Base-by-base conservation (phyloP, 2,113 vertebrate species). In the Rhinolophus sinicus region DNA sequence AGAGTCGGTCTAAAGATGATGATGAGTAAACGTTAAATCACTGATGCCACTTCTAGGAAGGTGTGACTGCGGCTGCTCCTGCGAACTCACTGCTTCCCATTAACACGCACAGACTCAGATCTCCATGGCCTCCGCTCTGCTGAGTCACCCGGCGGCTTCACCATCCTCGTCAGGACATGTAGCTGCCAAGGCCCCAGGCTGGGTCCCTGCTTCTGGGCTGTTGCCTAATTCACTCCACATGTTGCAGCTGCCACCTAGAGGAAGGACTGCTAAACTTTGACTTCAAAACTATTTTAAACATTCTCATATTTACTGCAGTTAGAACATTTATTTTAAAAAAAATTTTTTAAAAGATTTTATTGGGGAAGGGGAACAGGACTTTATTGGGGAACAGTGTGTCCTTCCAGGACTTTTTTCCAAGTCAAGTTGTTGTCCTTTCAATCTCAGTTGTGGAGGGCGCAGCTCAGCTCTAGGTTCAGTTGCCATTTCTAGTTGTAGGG, bases 11-110 rank as follows among this genome's bases (percentile, higher is more conserved):
- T 85, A 54, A 50, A 77, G 85, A 90, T 13, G 6, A 78, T 90
- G 93, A 97, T 93, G 94, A 94, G 94, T 94, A 72, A 92, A 56
- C 86, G 81, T n/a, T 97, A 72, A 94, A 98, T 97, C 94, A 96
- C 93, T 82, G 69, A 96, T 88, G 70, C 15, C 22, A 8, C 33
- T 56, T 90, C 94, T 80, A 75, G 88, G 77, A 35, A 87, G 77
- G 93, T 93, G 4, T 62, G 76, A 88, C 67, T 56, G 52, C 94
- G 38, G 84, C 64, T 26, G 30, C 77, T 8, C 84, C 21, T n/a
- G 75, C 52, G 50, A 40, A 70, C 11, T 7, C 52, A 30, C 9
- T 19, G 84, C 73, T 21, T 86, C 56, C 24, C 73, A 73, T 94
- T 90, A 40, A 70, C 56, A 50, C 75, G 30, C 24, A 21, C 24